phyloP scores from a whole-genome alignment of 2,113 vertebrate genomes.

The Cephalophus harveyi region DNA sequence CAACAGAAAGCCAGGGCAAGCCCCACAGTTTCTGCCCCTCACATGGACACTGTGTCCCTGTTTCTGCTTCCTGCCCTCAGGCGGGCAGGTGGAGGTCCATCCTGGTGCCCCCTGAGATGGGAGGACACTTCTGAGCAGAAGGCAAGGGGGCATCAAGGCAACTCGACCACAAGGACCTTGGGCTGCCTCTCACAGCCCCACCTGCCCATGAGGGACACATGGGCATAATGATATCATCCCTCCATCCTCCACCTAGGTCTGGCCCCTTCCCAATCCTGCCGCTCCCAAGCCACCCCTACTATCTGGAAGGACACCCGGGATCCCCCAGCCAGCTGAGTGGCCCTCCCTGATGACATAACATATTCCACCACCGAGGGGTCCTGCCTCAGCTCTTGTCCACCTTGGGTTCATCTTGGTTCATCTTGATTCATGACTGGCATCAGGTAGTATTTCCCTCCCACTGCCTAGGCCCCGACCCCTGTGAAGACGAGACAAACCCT shows the following conservation, averaged over 20 bases:
- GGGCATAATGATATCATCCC: not conserved
- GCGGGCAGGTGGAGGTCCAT: too few species aligned
- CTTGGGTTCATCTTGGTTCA: not conserved
- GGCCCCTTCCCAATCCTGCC: too few species aligned
- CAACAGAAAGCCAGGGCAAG: not conserved
- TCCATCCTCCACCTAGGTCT: not conserved
- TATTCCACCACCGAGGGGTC: not conserved
- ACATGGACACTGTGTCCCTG: rapidly evolving
- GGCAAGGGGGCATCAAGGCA: not conserved
- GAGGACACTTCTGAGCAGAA: not conserved
- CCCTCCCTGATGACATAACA: not conserved
- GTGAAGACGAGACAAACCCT: not conserved
- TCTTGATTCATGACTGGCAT: not conserved
- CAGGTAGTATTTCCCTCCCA: not conserved
- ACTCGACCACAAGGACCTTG: not conserved
- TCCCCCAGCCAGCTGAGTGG: not conserved
- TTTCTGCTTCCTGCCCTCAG: not conserved
- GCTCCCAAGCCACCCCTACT: not conserved
- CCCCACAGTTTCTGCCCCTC: not conserved
- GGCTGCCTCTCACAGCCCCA: not conserved
- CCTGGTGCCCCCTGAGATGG: not conserved
- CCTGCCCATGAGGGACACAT: not conserved
- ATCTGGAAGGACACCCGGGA: too few species aligned
- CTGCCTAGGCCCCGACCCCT: not conserved
- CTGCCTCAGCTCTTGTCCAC: not conserved